Base-by-base conservation (phyloP, 2,888 invertebrate genomes). In the Dynastes tityus region DNA sequence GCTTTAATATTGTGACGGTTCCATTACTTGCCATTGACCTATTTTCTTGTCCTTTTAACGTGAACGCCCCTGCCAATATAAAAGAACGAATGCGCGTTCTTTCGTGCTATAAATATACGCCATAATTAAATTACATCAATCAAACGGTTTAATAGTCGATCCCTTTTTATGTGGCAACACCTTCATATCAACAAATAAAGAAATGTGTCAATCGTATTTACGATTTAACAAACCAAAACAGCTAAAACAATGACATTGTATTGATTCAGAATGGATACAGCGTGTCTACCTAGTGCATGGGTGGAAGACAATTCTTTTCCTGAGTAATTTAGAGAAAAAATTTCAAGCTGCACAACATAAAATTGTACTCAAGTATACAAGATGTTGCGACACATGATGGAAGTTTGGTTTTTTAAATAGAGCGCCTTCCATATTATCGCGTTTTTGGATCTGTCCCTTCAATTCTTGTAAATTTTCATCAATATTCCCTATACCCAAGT, bases 21-120 rank as follows among this genome's bases (percentile, higher is more conserved):
- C 49, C 51, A 68, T 68, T 68, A 13, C 45, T 74, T 74, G 45
- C 40, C 73, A 74, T 74, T 74, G 73, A 74, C 73, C 73, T 40
- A 74, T 61, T 63, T 74, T 61, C 27, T 22, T 58, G 73, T 61
- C 61, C 61, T 61, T 61, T 74, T 58, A 58, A 55, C 51, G 27
- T 45, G 61, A 61, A 49, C 29, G 61, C 40, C 22, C 16, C 4
- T 13, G 58, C 45, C 61, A 63, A 61, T 74, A 32, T 32, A 16
- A 61, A 68, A 68, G 51, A 51, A 29, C 27, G 51, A 45, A 27
- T 45, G 13, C 61, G 61, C 22, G 45, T 61, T 74, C 73, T 5
- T n/a, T 61, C 37, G 37, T 6, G 73, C 49, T 74, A 74, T 74
- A 63, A 74, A 74, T 74, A 61, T 11, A 49, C 45, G 27, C 51